These are phyloP conservation scores for Ichneumon xanthorius DNA, from an alignment of 2,888 invertebrate species.

Conservation along the genomic window DNA sequence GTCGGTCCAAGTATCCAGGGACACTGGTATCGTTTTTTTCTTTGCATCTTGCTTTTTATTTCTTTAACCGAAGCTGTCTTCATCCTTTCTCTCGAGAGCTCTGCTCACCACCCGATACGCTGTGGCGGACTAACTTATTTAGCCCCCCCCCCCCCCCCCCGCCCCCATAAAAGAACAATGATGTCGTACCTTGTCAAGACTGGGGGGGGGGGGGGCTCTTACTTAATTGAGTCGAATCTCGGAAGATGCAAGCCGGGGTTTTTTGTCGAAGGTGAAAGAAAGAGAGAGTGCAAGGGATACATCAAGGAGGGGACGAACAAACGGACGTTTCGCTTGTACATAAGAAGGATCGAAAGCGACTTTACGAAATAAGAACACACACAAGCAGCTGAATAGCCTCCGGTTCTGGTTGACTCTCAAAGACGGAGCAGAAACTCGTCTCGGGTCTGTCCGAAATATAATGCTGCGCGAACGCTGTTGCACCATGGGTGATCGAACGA, in stretches of 20 bases:
- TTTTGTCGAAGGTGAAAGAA: conserved; percentile 60
- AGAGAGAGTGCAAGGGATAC: conserved; percentile 27
- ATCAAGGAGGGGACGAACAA: conserved; percentile 20
- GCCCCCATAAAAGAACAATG: conserved; percentile 80
- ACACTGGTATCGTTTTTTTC: conserved; percentile 52
- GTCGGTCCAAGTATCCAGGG: conserved; percentile 42
- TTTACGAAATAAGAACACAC: conserved; percentile 43
- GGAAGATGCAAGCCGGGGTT: conserved; percentile 71
- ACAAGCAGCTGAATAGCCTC: conserved; percentile 48
- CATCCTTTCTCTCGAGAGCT: conserved; percentile 73
- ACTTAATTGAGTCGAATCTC: conserved; percentile 83
- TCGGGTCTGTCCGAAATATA: conserved; percentile 48
- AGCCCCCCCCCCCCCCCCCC: conserved; percentile 72
- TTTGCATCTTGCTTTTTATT: conserved; percentile 43
- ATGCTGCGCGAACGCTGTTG: conserved; percentile 48
- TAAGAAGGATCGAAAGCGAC: conserved; percentile 35
- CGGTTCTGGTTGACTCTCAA: conserved; percentile 56
- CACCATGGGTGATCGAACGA: conserved; percentile 61
- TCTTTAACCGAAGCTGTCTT: conserved; percentile 71
- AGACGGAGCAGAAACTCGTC: conserved; percentile 43
- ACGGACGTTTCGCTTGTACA: conserved; percentile 38
- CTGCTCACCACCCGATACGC: conserved; percentile 77
- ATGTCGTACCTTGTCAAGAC: conserved; percentile 82
- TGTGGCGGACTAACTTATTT: conserved; percentile 78
- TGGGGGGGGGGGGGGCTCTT: conserved; percentile 59